Evolutionary conservation across 2,797 vertebrate species (phyloP).

Genomic region (Bradypus variegatus): DNA sequence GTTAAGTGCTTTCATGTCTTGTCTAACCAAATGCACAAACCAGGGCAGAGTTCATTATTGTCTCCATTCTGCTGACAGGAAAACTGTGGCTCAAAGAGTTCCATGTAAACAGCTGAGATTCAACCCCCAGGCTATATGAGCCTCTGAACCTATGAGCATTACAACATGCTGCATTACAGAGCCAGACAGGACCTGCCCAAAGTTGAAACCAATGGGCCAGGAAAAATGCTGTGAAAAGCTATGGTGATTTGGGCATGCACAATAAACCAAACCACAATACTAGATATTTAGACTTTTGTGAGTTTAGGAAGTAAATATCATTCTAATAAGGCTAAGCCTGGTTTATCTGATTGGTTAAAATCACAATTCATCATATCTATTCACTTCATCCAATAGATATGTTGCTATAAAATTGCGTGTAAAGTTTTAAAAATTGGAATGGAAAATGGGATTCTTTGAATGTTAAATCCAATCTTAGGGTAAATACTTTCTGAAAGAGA

Average conservation of each 20-base stretch:
- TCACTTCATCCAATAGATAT: neutral
- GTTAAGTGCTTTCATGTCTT: too few relatives aligned
- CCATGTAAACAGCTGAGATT: neutral
- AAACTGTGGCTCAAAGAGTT: neutral
- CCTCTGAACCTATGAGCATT: neutral
- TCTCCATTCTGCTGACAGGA: neutral
- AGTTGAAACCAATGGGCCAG: neutral
- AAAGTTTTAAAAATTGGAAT: neutral
- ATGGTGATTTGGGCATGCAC: neutral
- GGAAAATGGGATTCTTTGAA: neutral
- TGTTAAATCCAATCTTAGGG: neutral
- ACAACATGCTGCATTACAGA: neutral
- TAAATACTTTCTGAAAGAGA: constrained; percentile 21
- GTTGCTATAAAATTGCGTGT: neutral
- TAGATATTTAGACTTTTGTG: neutral
- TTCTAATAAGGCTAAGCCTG: neutral
- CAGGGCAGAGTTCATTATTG: neutral
- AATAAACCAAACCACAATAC: neutral
- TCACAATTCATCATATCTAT: neutral
- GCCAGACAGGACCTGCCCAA: neutral
- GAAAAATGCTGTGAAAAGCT: neutral
- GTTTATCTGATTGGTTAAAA: constrained; percentile 9
- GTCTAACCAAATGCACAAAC: neutral
- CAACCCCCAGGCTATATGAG: neutral
- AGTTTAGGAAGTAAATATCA: neutral